Base-by-base conservation (phyloP, 2,797 vertebrate species). In the Sebastes jordani region DNA sequence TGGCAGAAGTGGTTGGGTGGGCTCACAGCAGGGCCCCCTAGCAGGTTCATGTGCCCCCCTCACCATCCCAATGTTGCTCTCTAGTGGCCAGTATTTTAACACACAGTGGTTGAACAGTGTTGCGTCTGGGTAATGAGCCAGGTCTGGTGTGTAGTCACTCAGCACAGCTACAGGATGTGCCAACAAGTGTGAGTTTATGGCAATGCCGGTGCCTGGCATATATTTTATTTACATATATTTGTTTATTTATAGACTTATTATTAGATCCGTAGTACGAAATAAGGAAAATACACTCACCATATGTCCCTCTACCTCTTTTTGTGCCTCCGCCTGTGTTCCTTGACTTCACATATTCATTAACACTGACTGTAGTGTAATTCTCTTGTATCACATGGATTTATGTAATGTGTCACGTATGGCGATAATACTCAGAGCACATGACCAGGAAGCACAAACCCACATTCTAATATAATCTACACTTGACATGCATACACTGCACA, bases 101-200 rank as follows among this genome's bases (percentile, higher is more conserved):
- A 69, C 6, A 13, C 16, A 20, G 56, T 13, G 52, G 29, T 14
- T 61, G 49, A 68, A 22, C 65, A 58, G 42, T 32, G 7, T 49
- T 59, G 27, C 52, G 20, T 66, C 62, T 34, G 56, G 46, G 55
- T 80, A 38, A 70, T 66, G 25, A 75, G 14, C 27, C 23, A 27
- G 65, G 27, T 49, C 32, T 56, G 49, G 13, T 42, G 71, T 69
- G 61, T 23, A 16, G 42, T 54, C 52, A 49, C 18, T 72, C 29
- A 4, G 66, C 52, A 9, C 20, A 64, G 54, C 62, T 46, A 2
- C 61, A 49, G 38, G 67, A 69, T 80, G 58, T 63, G 16, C 54
- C 25, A n/a, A 72, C 25, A 6, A 72, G 64, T 68, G 76, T 36
- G 56, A 32, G 63, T 74, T 71, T 62, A 67, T 69, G 30, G 42